These are phyloP conservation scores for Delphinapterus leucas DNA, from an alignment of 2,113 vertebrate species.

Conservation along the genomic window DNA sequence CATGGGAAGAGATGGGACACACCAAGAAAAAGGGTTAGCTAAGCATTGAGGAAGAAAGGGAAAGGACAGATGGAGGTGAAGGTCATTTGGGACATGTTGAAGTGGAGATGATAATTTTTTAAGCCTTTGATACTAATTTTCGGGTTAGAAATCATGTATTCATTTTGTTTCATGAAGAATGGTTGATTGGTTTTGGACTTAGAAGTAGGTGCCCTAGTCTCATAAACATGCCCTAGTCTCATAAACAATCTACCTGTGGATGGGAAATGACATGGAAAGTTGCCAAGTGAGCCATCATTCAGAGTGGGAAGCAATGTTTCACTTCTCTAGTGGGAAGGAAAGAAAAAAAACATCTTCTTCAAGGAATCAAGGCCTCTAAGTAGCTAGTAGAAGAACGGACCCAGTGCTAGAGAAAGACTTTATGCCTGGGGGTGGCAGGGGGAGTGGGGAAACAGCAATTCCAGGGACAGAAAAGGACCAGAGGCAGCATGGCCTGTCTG, in stretches of 20 bases:
- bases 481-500: not conserved
- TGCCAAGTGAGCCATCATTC: not conserved
- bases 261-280: not conserved
- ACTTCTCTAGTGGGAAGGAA: not conserved
- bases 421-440: accelerated
- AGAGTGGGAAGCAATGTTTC: not conserved
- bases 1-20: not conserved
- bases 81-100: not conserved
- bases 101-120: not conserved
- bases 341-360: not conserved
- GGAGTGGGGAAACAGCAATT: not conserved
- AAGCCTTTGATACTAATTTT: not conserved
- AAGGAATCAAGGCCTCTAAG: not conserved
- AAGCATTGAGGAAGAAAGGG: not conserved
- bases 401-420: not conserved
- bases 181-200: not conserved
- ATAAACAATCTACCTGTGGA: not conserved
- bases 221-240: not conserved
- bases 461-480: not conserved
- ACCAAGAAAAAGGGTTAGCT: not conserved
- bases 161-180: not conserved
- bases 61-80: not conserved
- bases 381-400: not conserved
- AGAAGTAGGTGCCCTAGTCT: not conserved
- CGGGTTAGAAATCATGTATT: not conserved